phyloP scores from a whole-genome alignment of 2,113 vertebrate species.

The Pedetes capensis region DNA sequence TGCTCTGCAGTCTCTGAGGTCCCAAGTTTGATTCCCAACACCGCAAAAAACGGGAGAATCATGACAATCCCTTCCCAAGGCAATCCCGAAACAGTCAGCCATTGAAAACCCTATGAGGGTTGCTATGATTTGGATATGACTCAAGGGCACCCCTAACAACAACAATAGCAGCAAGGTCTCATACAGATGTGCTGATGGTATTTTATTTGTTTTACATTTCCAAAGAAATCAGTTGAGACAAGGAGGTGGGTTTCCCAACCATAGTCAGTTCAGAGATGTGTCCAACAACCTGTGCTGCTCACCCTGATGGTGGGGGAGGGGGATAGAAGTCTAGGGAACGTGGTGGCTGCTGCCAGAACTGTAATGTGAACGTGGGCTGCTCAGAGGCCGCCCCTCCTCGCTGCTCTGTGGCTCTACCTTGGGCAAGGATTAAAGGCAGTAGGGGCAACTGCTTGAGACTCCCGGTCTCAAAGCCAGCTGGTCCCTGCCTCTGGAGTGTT shows the following conservation, averaged over 20 bases:
- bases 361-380: rapidly evolving
- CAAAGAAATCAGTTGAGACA: neutral
- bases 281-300: neutral
- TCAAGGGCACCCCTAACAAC: no score
- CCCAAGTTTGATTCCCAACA: no score
- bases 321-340: no score
- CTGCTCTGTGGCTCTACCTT: rapidly evolving
- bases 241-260: neutral
- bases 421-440: neutral
- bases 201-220: neutral
- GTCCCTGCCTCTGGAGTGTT: neutral
- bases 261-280: neutral
- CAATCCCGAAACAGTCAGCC: no score
- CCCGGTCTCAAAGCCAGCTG: no score
- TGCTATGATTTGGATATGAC: no score
- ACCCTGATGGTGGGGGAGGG: no score
- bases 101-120: no score
- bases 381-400: neutral
- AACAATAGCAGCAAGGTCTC: no score
- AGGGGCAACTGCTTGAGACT: neutral
- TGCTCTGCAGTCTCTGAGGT: no score
- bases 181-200: neutral
- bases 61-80: no score
- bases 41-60: no score
- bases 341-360: neutral